phyloP scores from a whole-genome alignment of 1,140 invertebrate genomes.

The Drosophila lacertosa region DNA sequence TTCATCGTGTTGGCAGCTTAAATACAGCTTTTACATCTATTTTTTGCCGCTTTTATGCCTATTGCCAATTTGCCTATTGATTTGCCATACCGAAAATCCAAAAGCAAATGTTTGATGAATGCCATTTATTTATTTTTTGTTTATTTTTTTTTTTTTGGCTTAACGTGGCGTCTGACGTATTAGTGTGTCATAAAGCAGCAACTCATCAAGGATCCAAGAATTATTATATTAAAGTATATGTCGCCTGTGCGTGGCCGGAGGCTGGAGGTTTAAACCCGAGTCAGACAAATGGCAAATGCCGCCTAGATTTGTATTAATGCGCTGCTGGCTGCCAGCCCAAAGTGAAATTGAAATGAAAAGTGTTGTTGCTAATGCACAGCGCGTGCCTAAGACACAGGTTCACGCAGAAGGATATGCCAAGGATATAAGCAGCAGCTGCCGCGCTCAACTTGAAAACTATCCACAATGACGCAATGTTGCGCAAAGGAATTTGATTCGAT shows the following conservation, averaged over 20 bases:
- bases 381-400: constrained; percentile 7
- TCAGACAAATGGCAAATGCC: constrained; percentile 20
- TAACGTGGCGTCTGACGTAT: constrained; percentile 39
- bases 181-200: constrained; percentile 19
- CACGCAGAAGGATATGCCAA: constrained; percentile 2
- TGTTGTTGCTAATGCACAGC: constrained; percentile 41
- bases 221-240: constrained; percentile 34
- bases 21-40: constrained; percentile 41
- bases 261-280: constrained; percentile 38
- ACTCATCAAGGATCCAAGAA: constrained; percentile 22
- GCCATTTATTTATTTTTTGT: too few relatives aligned
- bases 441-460: constrained; percentile 2
- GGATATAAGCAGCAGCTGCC: background rate
- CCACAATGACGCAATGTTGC: constrained; percentile 15
- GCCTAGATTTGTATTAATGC: constrained; percentile 41
- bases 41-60: constrained; percentile 58
- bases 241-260: background rate
- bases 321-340: constrained; percentile 32
- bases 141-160: too few relatives aligned
- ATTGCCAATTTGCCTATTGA: constrained; percentile 71
- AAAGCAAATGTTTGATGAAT: constrained; percentile 66
- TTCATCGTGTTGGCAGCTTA: constrained; percentile 35
- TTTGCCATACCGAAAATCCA: constrained; percentile 52
- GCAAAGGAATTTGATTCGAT: constrained; percentile 4
- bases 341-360: constrained; percentile 55